These are phyloP conservation scores for Oedothorax gibbosus DNA, from an alignment of 1,140 invertebrate genomes.

Conservation along the genomic window DNA sequence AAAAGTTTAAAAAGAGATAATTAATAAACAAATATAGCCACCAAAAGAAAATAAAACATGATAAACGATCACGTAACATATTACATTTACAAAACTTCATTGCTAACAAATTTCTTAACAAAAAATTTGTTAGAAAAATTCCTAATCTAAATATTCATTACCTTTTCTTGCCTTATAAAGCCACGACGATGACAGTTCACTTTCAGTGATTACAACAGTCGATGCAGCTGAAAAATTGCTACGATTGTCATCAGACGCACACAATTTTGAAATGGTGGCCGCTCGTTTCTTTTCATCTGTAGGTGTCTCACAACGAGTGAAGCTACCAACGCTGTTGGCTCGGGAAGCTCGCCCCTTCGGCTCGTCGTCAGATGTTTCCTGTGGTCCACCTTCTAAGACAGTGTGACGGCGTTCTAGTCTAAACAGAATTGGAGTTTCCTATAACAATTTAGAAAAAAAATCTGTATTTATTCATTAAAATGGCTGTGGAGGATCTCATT, in stretches of 20 bases:
- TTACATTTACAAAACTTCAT: too few species aligned
- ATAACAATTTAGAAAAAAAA: background rate
- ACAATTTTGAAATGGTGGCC: background rate
- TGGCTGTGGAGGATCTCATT: too few species aligned
- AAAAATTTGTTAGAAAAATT: too few species aligned
- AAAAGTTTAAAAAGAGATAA: too few species aligned
- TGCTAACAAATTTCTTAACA: too few species aligned
- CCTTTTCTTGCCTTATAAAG: conserved; percentile 40
- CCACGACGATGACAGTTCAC: conserved; percentile 27
- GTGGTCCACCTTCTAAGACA: background rate
- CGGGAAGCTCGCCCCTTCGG: background rate
- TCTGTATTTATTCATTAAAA: too few species aligned
- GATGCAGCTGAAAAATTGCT: conserved; percentile 1
- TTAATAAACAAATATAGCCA: too few species aligned
- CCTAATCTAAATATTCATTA: background rate
- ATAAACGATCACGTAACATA: too few species aligned
- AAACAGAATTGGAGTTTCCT: conserved; percentile 14
- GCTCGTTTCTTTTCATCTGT: background rate
- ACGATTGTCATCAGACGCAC: background rate
- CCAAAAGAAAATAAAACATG: too few species aligned
- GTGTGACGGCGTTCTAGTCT: conserved; percentile 29
- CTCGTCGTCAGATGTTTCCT: background rate
- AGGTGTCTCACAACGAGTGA: too few species aligned
- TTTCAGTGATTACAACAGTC: conserved; percentile 39
- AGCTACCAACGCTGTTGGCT: conserved; percentile 4